Base-by-base conservation (phyloP, 2,888 invertebrate genomes). In the Tenthredo scrophulariae region DNA sequence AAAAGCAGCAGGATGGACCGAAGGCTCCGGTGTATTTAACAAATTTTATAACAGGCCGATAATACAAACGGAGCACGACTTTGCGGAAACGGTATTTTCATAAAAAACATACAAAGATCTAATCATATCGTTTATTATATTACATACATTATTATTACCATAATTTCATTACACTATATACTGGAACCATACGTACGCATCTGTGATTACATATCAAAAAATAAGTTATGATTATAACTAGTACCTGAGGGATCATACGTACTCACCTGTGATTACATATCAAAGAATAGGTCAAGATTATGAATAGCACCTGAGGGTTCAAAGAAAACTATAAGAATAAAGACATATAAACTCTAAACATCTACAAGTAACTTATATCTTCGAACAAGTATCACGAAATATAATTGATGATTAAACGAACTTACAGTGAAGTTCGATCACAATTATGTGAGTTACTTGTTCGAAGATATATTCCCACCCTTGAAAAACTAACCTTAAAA, bases 281-380 rank as follows among this genome's bases (percentile, higher is more conserved):
- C 50, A 50, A 50, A 50, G 50, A 18, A 50, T 50, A 50, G 18
- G 13, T 15, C 18, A 50, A 50, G 50, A 50, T 50, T 50, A 50
- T 50, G 18, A 18, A 1, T 18, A 50, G 18, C 50, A 50, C 50
- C 50, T 50, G 50, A 50, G 18, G 50, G 50, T 50, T 50, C 50
- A 50, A 50, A 50, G 50, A 50, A 50, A 18, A 50, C 50, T 50
- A 50, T 50, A 18, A 18, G 15, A 50, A 50, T 18, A 40, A 50
- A 50, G 18, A 50, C 50, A 15, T 18, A 50, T 50, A 50, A 50
- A 50, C 50, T 50, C 50, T 50, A 50, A 50, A 50, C 50, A 50
- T 50, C 58, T 58, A 58, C 58, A 58, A 58, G 58, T 58, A 58
- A 58, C 58, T 46, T 58, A 58, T 58, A 58, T 58, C 58, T 58